phyloP scores from a whole-genome alignment of 2,888 invertebrate genomes.

The Drosophila quasianomalipes region DNA sequence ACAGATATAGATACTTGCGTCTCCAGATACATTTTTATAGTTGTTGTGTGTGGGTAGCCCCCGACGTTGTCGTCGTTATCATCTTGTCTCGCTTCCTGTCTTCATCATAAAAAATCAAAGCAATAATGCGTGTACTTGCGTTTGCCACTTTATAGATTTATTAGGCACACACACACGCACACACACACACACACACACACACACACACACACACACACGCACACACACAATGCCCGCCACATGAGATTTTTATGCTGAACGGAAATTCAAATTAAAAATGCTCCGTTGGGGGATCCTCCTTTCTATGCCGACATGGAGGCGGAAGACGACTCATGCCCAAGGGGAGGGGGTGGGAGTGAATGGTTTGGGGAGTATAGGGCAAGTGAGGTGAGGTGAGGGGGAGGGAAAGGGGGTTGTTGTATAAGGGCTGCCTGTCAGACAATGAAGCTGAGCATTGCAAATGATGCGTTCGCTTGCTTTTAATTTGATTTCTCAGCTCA shows the following conservation, averaged over 20 bases:
- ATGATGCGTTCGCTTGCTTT: constrained; percentile 63
- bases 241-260: constrained; percentile 72
- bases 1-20: constrained; percentile 37
- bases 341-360: background rate
- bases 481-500: constrained; percentile 70
- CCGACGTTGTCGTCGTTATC: constrained; percentile 34
- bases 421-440: constrained; percentile 41
- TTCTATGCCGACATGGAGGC: background rate
- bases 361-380: background rate
- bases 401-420: background rate
- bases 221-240: constrained; percentile 21
- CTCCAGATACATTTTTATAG: constrained; percentile 49
- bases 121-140: constrained; percentile 81
- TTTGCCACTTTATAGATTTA: constrained; percentile 82
- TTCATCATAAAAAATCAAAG: constrained; percentile 82
- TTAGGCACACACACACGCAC: constrained; percentile 60
- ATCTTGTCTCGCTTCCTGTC: constrained; percentile 69
- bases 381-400: background rate
- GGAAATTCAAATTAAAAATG: constrained; percentile 84
- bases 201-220: background rate
- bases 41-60: constrained; percentile 52
- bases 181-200: background rate
- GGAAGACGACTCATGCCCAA: constrained; percentile 4
- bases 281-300: constrained; percentile 50
- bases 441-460: constrained; percentile 44